A percentile compares a stretch with the other conserved stretches of the same genome.
Evolutionary conservation across 2,888 invertebrate species (phyloP).

Genomic region (Lasioglossum lativentre): DNA sequence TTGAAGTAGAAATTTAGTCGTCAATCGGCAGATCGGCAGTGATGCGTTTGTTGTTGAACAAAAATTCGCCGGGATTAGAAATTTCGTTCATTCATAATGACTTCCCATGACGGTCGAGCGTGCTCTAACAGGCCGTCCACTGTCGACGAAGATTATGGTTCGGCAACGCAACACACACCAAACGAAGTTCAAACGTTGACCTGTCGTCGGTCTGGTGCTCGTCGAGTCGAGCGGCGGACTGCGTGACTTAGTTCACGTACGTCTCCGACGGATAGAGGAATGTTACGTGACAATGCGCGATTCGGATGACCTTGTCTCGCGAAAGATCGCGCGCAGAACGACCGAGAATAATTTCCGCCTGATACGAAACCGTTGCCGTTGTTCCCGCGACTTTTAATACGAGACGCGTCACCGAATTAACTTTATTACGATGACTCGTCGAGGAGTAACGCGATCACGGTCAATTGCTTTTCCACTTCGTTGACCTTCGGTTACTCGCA

Average conservation of each 20-base stretch:
- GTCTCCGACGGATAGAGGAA: conserved; percentile 14
- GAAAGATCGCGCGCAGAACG: conserved; percentile 15
- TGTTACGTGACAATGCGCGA: conserved; percentile 49
- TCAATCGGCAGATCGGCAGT: no score
- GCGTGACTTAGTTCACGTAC: conserved; percentile 58
- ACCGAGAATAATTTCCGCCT: not conserved
- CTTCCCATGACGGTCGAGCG: not conserved
- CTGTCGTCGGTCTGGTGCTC: not conserved
- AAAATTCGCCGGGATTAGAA: not conserved
- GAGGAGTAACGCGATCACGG: not conserved
- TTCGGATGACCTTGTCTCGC: conserved; percentile 28
- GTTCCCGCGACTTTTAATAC: not conserved
- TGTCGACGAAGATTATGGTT: not conserved
- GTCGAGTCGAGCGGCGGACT: not conserved
- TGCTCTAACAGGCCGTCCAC: not conserved
- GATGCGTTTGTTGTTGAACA: no score
- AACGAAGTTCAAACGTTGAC: conserved; percentile 49
- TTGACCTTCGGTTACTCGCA: not conserved
- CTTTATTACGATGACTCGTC: not conserved
- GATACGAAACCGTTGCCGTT: not conserved
- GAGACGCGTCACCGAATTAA: not conserved
- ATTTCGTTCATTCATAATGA: not conserved
- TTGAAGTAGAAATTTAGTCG: no score
- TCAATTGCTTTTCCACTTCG: not conserved
- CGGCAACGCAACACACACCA: conserved; percentile 15